Conservation (phyloP, 2,113 vertebrate genomes). For the Eonycteris spelaea region DNA sequence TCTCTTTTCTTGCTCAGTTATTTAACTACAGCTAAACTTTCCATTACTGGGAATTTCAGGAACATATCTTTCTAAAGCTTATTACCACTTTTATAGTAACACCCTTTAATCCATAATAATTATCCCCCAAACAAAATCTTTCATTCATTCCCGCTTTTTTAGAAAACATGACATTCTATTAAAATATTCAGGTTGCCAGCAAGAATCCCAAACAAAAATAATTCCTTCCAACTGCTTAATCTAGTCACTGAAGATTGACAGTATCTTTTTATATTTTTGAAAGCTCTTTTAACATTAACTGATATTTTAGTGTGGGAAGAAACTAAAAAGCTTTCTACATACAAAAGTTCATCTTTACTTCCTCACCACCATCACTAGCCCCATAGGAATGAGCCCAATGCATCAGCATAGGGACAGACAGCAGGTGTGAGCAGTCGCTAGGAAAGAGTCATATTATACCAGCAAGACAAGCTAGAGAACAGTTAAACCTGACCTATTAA, state of each 20-base stretch:
- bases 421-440: slow-evolving; percentile 76
- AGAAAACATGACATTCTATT: slow-evolving; percentile 76
- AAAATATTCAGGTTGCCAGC: slow-evolving; percentile 79
- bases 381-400: slow-evolving; percentile 73
- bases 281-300: slow-evolving; percentile 84
- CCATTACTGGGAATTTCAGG: slow-evolving; percentile 29
- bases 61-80: not conserved
- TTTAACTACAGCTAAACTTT: slow-evolving; percentile 47
- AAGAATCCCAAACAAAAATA: slow-evolving; percentile 83
- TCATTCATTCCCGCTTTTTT: slow-evolving; percentile 49
- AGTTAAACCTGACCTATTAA: slow-evolving; percentile 66
- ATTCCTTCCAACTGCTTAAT: slow-evolving; percentile 83
- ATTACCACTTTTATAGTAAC: slow-evolving; percentile 50
- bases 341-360: slow-evolving; percentile 82
- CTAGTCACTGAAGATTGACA: slow-evolving; percentile 82
- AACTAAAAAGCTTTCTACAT: slow-evolving; percentile 82
- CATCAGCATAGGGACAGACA: slow-evolving; percentile 71
- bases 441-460: slow-evolving; percentile 66
- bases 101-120: slow-evolving; percentile 52
- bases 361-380: slow-evolving; percentile 77
- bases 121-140: slow-evolving; percentile 71
- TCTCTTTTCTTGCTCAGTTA: slow-evolving; percentile 6
- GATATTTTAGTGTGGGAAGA: slow-evolving; percentile 83
- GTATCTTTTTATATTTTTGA: slow-evolving; percentile 85
- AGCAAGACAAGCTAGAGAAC: slow-evolving; percentile 35